Evolutionary conservation across 2,888 invertebrate species (phyloP).

Genomic region (Hypomecis punctinalis): DNA sequence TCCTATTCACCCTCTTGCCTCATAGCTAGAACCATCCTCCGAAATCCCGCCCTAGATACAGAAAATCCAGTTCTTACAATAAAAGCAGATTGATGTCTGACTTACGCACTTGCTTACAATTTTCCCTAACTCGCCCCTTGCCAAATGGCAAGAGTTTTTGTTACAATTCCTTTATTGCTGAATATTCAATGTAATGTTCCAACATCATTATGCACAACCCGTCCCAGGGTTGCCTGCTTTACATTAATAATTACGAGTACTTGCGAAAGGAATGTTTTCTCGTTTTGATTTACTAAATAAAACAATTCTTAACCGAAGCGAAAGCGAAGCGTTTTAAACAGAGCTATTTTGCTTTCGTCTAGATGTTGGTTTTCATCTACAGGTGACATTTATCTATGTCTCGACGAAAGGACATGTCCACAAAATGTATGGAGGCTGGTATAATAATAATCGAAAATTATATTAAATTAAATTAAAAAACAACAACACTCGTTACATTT

Average conservation of each 20-base stretch:
- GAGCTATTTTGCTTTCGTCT: too few relatives aligned
- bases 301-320: conserved; percentile 4
- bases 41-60: conserved; percentile 4
- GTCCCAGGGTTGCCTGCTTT: conserved; percentile 23
- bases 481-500: too few relatives aligned
- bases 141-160: conserved; percentile 8
- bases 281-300: conserved; percentile 24
- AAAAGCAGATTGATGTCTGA: conserved; percentile 10
- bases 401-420: too few relatives aligned
- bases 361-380: too few relatives aligned
- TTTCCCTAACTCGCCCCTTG: conserved; percentile 3
- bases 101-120: not conserved
- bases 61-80: conserved; percentile 7
- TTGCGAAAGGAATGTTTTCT: conserved; percentile 21
- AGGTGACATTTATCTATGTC: too few relatives aligned
- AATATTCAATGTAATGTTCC: conserved; percentile 13
- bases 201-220: conserved; percentile 29
- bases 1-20: not conserved
- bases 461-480: too few relatives aligned
- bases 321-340: too few relatives aligned
- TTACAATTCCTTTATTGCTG: conserved; percentile 12
- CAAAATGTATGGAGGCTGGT: too few relatives aligned
- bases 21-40: not conserved
- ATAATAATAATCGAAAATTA: too few relatives aligned
- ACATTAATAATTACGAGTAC: conserved; percentile 19